These are phyloP conservation scores for Passer domesticus DNA, from an alignment of 2,113 vertebrate species.

Conservation along the genomic window DNA sequence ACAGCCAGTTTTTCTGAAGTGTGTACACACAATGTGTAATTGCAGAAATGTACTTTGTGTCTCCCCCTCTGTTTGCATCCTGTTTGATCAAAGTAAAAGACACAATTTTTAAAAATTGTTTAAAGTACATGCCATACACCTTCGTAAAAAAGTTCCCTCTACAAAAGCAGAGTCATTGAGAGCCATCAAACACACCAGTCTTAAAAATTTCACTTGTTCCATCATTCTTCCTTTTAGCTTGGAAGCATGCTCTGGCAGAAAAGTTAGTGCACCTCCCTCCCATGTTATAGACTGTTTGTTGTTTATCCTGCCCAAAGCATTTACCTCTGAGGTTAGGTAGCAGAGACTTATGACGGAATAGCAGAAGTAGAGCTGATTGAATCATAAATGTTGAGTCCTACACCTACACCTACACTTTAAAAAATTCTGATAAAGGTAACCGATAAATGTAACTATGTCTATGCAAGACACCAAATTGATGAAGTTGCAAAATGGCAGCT, in stretches of 20 bases:
- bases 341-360: not conserved
- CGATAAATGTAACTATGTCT: not conserved
- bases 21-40: rapidly evolving
- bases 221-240: not conserved
- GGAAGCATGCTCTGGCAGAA: not conserved
- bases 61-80: not conserved
- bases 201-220: not conserved
- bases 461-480: not conserved
- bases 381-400: not conserved
- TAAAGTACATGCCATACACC: not conserved
- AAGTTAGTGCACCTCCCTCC: not conserved
- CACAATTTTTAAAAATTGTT: not conserved
- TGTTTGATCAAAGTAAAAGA: not conserved
- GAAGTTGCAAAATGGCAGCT: not conserved
- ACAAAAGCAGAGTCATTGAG: not conserved
- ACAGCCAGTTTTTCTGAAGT: not conserved
- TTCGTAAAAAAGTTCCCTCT: not conserved
- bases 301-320: not conserved
- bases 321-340: not conserved
- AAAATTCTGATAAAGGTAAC: not conserved
- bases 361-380: not conserved
- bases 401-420: not conserved
- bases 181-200: not conserved
- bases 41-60: not conserved
- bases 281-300: rapidly evolving